These are phyloP conservation scores for Argyrosomus japonicus DNA, from an alignment of 2,113 vertebrate species.

Conservation along the genomic window DNA sequence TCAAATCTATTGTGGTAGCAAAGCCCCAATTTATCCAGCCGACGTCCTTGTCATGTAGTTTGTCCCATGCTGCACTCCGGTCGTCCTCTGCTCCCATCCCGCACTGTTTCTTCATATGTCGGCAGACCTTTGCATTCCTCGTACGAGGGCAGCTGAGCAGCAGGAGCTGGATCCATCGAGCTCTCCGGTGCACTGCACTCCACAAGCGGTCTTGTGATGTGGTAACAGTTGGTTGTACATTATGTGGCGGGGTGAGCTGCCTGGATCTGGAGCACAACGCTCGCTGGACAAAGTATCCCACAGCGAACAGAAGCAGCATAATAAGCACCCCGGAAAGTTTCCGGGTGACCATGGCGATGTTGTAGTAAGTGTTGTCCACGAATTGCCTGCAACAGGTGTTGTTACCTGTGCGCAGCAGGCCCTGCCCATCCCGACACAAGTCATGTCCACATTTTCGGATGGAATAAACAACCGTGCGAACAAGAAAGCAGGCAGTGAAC, in stretches of 20 bases:
- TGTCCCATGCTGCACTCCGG: slow-evolving; percentile 7
- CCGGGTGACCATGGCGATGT: too few relatives aligned
- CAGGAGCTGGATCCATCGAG: slow-evolving; percentile 38
- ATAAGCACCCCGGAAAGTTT: slow-evolving; percentile 91
- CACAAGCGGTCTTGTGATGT: slow-evolving; percentile 84
- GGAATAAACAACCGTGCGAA: slow-evolving; percentile 35
- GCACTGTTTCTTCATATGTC: slow-evolving; percentile 90
- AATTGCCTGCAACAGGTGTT: slow-evolving; percentile 82
- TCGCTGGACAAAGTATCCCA: slow-evolving; percentile 89
- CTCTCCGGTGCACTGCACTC: slow-evolving; percentile 73
- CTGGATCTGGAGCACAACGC: slow-evolving; percentile 85
- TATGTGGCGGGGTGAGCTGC: slow-evolving; percentile 69
- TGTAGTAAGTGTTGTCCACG: slow-evolving; percentile 85
- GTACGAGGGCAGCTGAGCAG: slow-evolving; percentile 86
- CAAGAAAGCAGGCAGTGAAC: slow-evolving; percentile 32
- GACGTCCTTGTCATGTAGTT: slow-evolving; percentile 20
- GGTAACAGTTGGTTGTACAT: slow-evolving; percentile 68
- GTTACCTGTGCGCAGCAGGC: slow-evolving; percentile 85
- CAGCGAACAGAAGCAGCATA: slow-evolving; percentile 88
- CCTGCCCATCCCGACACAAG: slow-evolving; percentile 82
- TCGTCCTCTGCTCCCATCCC: slow-evolving; percentile 32
- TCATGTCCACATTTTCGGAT: slow-evolving; percentile 79
- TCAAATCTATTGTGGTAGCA: background rate
- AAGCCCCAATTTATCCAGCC: background rate
- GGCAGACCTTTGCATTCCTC: slow-evolving; percentile 90